Percentiles rank a stretch among this genome's conserved stretches.
Evolutionary conservation across 2,113 vertebrate genomes (phyloP).

Genomic region (Cisticola juncidis): DNA sequence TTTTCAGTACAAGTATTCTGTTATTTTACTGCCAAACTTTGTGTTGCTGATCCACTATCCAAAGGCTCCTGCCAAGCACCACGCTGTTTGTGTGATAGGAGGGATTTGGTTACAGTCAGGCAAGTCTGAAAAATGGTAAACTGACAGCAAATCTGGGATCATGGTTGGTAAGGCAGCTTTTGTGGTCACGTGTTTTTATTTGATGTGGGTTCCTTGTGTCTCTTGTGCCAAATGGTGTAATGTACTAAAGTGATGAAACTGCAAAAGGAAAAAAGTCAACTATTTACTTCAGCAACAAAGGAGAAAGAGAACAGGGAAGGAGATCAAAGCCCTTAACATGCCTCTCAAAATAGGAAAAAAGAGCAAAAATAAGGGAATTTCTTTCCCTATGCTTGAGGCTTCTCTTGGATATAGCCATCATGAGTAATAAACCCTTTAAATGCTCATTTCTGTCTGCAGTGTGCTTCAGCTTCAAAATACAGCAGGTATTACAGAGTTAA

Average conservation of each 20-base stretch:
- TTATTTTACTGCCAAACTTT: slow-evolving; percentile 54
- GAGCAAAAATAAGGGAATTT: slow-evolving; percentile 20
- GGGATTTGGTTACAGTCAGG: slow-evolving; percentile 65
- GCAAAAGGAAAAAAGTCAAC: slow-evolving; percentile 58
- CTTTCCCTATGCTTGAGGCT: neutral
- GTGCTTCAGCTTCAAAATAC: slow-evolving; percentile 9
- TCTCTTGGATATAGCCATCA: neutral
- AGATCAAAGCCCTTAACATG: slow-evolving; percentile 67
- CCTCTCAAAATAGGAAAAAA: slow-evolving; percentile 26
- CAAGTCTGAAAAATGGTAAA: slow-evolving; percentile 72
- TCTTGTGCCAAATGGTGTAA: slow-evolving; percentile 70
- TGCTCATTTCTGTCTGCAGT: neutral
- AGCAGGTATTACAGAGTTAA: neutral
- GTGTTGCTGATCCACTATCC: slow-evolving; percentile 65
- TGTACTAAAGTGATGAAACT: slow-evolving; percentile 74
- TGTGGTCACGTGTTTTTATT: slow-evolving; percentile 76
- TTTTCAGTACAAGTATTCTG: slow-evolving; percentile 40
- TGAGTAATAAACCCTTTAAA: neutral
- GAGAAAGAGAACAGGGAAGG: slow-evolving; percentile 32
- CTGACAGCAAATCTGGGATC: slow-evolving; percentile 56
- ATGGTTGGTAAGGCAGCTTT: slow-evolving; percentile 66
- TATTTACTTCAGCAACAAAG: slow-evolving; percentile 58
- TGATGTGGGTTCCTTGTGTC: slow-evolving; percentile 76
- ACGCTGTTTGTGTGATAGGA: slow-evolving; percentile 62
- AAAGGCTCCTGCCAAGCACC: slow-evolving; percentile 62